Evolutionary conservation across 2,113 vertebrate species (phyloP).

Genomic region (Toxotes jaculatrix): DNA sequence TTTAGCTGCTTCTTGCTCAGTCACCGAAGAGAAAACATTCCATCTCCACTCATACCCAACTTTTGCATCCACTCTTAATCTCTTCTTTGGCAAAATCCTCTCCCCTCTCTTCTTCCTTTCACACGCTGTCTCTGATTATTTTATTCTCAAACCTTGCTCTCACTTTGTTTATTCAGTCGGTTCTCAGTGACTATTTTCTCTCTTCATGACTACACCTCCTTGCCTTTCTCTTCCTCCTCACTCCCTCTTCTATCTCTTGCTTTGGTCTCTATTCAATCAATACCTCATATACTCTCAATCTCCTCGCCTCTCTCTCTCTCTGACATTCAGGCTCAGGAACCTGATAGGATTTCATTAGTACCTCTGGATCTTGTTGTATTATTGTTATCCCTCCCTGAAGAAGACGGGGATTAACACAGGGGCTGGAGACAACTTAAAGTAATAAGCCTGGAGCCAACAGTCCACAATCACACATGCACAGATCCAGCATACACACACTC

Average conservation of each 20-base stretch:
- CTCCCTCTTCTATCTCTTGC: conserved; percentile 38
- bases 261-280: conserved; percentile 76
- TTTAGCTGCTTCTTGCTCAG: conserved; percentile 65
- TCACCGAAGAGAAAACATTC: conserved; percentile 69
- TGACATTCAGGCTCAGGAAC: conserved; percentile 86
- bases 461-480: conserved; percentile 62
- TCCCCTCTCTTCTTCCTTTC: conserved; percentile 28
- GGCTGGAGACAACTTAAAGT: conserved; percentile 80
- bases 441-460: conserved; percentile 72
- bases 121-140: conserved; percentile 44
- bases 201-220: conserved; percentile 44
- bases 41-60: conserved; percentile 54
- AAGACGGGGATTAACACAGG: conserved; percentile 77
- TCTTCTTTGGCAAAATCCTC: conserved; percentile 39
- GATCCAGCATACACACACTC: background rate
- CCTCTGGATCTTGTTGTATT: conserved; percentile 84
- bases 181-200: conserved; percentile 47
- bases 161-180: conserved; percentile 49
- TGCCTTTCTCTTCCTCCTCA: conserved; percentile 64
- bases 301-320: conserved; percentile 61
- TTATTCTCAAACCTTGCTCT: conserved; percentile 39
- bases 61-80: conserved; percentile 64
- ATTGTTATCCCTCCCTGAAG: conserved; percentile 83
- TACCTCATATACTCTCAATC: conserved; percentile 68
- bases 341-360: conserved; percentile 87